These are phyloP conservation scores for Gymnarchus niloticus DNA, from an alignment of 2,113 vertebrate species.

Conservation along the genomic window DNA sequence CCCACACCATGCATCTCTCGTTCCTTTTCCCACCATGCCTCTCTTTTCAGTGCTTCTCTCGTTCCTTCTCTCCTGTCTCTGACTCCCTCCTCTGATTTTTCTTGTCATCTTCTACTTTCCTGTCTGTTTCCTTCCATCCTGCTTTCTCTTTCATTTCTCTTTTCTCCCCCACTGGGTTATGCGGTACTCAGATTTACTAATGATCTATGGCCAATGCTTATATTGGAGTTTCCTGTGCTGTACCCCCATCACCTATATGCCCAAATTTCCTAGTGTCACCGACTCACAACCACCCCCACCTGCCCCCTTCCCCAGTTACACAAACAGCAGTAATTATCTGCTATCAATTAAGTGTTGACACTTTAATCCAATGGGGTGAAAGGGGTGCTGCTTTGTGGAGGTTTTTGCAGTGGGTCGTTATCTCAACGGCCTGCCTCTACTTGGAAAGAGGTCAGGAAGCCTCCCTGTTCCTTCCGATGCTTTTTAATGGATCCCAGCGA, in stretches of 20 bases:
- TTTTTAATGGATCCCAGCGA: conserved; percentile 55
- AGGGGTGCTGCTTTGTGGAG: not conserved
- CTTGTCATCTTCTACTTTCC: not conserved
- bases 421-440: conserved; percentile 25
- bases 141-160: not conserved
- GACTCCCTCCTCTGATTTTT: not conserved
- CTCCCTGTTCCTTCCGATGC: conserved; percentile 40
- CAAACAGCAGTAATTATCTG: conserved; percentile 53
- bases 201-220: conserved; percentile 52
- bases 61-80: not conserved
- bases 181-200: conserved; percentile 49
- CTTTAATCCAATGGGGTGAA: conserved; percentile 32
- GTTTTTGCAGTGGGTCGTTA: not conserved
- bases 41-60: not conserved
- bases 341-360: conserved; percentile 59
- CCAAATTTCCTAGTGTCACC: conserved; percentile 19
- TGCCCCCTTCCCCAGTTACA: conserved; percentile 50
- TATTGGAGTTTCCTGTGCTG: conserved; percentile 42
- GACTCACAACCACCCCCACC: conserved; percentile 38
- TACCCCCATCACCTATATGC: conserved; percentile 34
- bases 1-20: not conserved
- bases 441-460: conserved; percentile 17
- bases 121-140: not conserved
- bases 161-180: conserved; percentile 17
- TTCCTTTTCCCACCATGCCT: not conserved